Evolutionary conservation across 2,113 vertebrate species (phyloP).

Genomic region (Lates calcarifer): DNA sequence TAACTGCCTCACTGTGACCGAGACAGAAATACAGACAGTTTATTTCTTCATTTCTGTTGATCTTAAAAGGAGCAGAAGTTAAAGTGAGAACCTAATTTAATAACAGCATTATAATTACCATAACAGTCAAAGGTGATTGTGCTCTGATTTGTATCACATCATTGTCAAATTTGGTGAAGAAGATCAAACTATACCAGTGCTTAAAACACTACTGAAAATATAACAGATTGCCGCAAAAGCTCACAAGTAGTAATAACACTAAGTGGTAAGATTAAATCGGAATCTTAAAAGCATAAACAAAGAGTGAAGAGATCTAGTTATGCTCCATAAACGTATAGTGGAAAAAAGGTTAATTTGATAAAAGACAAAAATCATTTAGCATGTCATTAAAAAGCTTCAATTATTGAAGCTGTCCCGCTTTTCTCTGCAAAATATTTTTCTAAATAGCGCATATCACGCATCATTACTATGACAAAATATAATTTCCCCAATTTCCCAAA

Average conservation of each 20-base stretch:
- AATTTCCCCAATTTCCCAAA: background rate
- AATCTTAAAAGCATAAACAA: background rate
- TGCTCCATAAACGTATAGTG: background rate
- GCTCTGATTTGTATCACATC: background rate
- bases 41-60: slow-evolving; percentile 8
- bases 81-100: background rate
- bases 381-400: background rate
- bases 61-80: background rate
- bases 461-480: background rate
- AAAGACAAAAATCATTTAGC: background rate
- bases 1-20: slow-evolving; percentile 17
- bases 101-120: background rate
- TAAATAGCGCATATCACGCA: background rate
- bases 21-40: background rate
- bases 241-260: background rate
- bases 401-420: background rate
- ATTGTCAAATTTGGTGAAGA: background rate
- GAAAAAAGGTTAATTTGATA: background rate
- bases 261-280: background rate
- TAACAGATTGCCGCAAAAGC: background rate
- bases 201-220: background rate
- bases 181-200: background rate
- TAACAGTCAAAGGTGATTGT: background rate
- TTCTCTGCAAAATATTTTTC: background rate
- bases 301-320: background rate